Evolutionary conservation across 2,113 vertebrate genomes (phyloP).

Genomic region (Polypterus senegalus): DNA sequence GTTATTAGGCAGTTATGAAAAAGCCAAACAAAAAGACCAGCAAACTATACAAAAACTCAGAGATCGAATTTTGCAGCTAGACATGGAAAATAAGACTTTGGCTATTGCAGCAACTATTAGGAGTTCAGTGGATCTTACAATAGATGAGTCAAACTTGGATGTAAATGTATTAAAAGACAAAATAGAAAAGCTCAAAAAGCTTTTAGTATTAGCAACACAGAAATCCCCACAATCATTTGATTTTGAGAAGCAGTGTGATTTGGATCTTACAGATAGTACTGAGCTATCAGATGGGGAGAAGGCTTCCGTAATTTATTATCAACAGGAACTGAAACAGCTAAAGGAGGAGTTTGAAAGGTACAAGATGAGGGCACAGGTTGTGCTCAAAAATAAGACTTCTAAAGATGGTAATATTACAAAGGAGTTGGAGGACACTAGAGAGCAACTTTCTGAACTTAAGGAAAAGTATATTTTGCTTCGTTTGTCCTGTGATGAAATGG

Average conservation of each 20-base stretch:
- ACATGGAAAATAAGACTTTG: slow-evolving; percentile 81
- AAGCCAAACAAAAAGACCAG: slow-evolving; percentile 73
- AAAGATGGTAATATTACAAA: slow-evolving; percentile 62
- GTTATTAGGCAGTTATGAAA: slow-evolving; percentile 72
- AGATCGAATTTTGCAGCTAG: slow-evolving; percentile 74
- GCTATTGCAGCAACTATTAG: slow-evolving; percentile 59
- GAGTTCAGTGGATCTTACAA: slow-evolving; percentile 26
- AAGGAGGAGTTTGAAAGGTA: slow-evolving; percentile 90
- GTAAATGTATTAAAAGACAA: slow-evolving; percentile 56
- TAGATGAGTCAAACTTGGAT: slow-evolving; percentile 62
- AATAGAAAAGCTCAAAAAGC: slow-evolving; percentile 67
- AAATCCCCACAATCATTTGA: slow-evolving; percentile 41
- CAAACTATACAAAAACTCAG: slow-evolving; percentile 59
- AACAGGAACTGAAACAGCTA: slow-evolving; percentile 80
- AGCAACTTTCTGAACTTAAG: slow-evolving; percentile 72
- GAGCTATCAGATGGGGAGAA: slow-evolving; percentile 49
- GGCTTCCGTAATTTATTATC: slow-evolving; percentile 45
- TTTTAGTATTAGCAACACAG: slow-evolving; percentile 53
- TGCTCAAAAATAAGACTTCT: slow-evolving; percentile 71
- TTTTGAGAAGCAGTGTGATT: slow-evolving; percentile 41
- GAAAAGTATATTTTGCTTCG: slow-evolving; percentile 78
- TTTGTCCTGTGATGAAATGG: slow-evolving; percentile 58
- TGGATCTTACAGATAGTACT: slow-evolving; percentile 21
- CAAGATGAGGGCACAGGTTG: slow-evolving; percentile 77
- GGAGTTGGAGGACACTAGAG: slow-evolving; percentile 74